These are phyloP conservation scores for Oreochromis aureus DNA, from an alignment of 2,113 vertebrate species.

Conservation along the genomic window DNA sequence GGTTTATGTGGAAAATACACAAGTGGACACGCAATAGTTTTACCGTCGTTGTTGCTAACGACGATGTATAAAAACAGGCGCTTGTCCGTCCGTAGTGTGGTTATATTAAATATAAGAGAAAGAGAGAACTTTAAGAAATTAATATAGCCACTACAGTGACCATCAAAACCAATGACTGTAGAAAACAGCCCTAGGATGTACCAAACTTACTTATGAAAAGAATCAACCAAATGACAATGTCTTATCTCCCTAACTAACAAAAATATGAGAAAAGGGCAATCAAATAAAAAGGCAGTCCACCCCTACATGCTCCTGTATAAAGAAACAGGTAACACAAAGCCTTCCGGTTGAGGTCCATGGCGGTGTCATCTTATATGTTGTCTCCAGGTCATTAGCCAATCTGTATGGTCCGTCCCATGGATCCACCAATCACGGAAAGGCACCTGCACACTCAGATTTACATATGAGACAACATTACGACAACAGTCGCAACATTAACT, in stretches of 20 bases:
- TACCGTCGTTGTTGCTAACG: no score
- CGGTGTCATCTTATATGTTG: fast-evolving
- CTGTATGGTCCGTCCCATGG: neutral
- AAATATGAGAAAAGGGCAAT: neutral
- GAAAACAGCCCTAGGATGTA: neutral
- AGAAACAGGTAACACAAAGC: neutral
- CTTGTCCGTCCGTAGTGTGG: no score
- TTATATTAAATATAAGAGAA: no score
- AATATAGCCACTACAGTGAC: no score
- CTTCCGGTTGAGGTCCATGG: fast-evolving
- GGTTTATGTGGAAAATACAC: no score
- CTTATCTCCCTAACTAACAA: neutral
- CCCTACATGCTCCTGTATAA: neutral
- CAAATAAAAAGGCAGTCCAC: neutral
- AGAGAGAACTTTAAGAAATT: no score
- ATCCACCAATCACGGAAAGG: fast-evolving
- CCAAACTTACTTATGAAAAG: neutral
- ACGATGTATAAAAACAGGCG: no score
- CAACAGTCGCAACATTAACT: neutral
- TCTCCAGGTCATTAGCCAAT: neutral
- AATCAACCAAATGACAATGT: neutral
- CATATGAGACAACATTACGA: neutral
- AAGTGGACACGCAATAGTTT: no score
- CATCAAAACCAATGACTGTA: no score
- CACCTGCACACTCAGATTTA: neutral